A percentile compares a stretch with the other conserved stretches of the same genome.
These are phyloP conservation scores for Troides oblongomaculatus DNA, from an alignment of 2,888 invertebrate genomes.

Conservation along the genomic window DNA sequence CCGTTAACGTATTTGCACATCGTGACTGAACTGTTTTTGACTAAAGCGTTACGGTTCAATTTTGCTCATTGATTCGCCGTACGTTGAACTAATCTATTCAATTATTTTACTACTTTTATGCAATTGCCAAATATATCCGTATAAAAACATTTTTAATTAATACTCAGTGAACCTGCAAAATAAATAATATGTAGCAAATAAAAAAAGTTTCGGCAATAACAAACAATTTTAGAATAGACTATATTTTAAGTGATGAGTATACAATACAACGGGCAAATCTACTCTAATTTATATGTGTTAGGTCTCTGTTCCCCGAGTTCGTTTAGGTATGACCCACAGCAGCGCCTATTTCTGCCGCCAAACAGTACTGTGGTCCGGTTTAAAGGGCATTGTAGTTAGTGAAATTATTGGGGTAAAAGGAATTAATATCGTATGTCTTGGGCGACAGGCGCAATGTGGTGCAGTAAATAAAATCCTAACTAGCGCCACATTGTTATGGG, in stretches of 20 bases:
- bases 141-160: neutral
- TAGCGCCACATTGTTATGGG: no score
- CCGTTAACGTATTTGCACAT: constrained; percentile 64
- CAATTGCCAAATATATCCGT: neutral
- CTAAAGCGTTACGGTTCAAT: constrained; percentile 32
- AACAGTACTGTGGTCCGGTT: no score
- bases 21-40: constrained; percentile 43
- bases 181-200: neutral
- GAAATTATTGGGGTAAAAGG: no score
- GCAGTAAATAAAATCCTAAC: no score
- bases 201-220: neutral
- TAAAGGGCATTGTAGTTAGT: no score
- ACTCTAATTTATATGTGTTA: no score
- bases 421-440: no score
- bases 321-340: no score
- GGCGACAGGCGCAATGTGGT: no score
- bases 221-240: neutral
- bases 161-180: neutral
- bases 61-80: constrained; percentile 32
- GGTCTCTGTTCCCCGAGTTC: no score
- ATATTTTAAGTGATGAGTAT: neutral
- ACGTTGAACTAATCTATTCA: neutral
- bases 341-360: no score
- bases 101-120: neutral
- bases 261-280: neutral